These are phyloP conservation scores for Ceratina calcarata DNA, from an alignment of 1,140 invertebrate species.

Conservation along the genomic window DNA sequence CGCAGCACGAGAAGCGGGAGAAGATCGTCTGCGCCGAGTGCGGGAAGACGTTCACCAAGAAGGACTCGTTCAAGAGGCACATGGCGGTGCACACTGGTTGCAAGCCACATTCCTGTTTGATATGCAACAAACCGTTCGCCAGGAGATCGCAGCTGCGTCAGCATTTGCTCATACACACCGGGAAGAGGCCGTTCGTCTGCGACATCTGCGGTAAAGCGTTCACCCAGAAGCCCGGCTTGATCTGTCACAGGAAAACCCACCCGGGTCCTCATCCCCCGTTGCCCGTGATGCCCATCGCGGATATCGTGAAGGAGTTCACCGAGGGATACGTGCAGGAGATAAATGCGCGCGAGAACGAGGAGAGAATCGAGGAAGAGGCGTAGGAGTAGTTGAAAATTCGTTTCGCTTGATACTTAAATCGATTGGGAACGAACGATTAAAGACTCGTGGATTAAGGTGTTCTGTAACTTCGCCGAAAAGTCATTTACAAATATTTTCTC, in stretches of 20 bases:
- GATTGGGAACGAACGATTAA: background rate
- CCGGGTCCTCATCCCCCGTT: slow-evolving; percentile 76
- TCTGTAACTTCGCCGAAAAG: no score
- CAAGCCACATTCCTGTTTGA: slow-evolving; percentile 80
- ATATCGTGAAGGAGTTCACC: slow-evolving; percentile 78
- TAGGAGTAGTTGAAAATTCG: background rate
- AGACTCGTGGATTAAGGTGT: no score
- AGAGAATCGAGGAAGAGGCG: slow-evolving; percentile 44
- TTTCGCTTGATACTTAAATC: no score
- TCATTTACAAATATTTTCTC: no score
- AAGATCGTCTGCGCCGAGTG: slow-evolving; percentile 82
- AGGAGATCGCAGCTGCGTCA: slow-evolving; percentile 86
- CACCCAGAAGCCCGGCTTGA: slow-evolving; percentile 78
- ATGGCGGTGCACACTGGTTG: slow-evolving; percentile 81
- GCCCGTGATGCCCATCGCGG: slow-evolving; percentile 79
- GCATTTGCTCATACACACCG: slow-evolving; percentile 87
- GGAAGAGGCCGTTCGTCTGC: slow-evolving; percentile 84
- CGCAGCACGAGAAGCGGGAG: slow-evolving; percentile 78
- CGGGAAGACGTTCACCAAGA: slow-evolving; percentile 83
- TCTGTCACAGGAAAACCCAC: slow-evolving; percentile 78
- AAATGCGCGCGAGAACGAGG: slow-evolving; percentile 51
- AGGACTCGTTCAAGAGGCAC: slow-evolving; percentile 82
- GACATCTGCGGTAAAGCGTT: slow-evolving; percentile 80
- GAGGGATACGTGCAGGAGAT: slow-evolving; percentile 67
- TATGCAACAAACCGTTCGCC: slow-evolving; percentile 82